phyloP scores from a whole-genome alignment of 1,140 invertebrate genomes.

The Nilaparvata lugens region DNA sequence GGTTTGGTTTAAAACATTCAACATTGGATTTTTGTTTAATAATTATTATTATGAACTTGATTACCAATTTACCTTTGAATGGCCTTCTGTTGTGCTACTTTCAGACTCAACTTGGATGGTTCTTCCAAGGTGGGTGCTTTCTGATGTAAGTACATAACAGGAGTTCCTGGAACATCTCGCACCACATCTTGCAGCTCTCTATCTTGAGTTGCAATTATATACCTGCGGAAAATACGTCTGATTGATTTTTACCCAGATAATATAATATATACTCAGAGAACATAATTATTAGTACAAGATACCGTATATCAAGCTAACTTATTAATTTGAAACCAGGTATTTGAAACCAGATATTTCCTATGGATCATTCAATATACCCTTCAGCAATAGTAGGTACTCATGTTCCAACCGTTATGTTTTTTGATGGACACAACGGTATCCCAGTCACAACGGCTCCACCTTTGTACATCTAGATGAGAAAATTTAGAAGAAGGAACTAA shows the following conservation, averaged over 20 bases:
- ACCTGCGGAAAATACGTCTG: slow-evolving; percentile 41
- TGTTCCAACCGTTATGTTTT: no score
- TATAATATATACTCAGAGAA: background rate
- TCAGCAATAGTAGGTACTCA: no score
- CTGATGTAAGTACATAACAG: slow-evolving; percentile 73
- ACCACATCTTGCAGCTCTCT: slow-evolving; percentile 59
- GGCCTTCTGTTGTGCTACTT: slow-evolving; percentile 41
- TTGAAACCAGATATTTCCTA: background rate
- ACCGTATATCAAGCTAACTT: background rate
- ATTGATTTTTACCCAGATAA: background rate
- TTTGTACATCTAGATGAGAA: no score
- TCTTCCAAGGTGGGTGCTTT: slow-evolving; percentile 77
- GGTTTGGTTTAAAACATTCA: no score
- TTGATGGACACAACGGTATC: no score
- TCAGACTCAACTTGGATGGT: slow-evolving; percentile 57
- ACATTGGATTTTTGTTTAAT: no score
- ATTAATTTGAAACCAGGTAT: background rate
- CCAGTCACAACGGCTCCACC: no score
- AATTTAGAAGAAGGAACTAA: no score
- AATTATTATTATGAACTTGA: no score
- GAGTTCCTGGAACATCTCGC: slow-evolving; percentile 61
- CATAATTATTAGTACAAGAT: background rate
- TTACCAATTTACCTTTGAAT: slow-evolving; percentile 4
- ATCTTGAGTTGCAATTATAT: slow-evolving; percentile 77
- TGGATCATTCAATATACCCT: no score